Evolutionary conservation across 2,113 vertebrate genomes (phyloP), one percentile per base, ranked within the genome.

Genomic region (Nibea albiflora): DNA sequence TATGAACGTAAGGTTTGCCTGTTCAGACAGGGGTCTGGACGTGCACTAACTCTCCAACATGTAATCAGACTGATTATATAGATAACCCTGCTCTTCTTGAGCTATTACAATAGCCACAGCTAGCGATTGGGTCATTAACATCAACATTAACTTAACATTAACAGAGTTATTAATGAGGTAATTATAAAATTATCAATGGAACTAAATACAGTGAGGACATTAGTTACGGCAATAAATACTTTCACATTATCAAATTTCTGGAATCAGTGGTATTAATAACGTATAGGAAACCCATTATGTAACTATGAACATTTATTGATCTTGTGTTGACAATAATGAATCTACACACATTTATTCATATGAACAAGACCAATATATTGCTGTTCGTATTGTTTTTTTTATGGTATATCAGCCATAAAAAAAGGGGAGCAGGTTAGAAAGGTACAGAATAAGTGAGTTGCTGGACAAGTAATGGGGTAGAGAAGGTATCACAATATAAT

Each of bases 201-300:
- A 72, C 20, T 72, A 39, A 42, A 80, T 64, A n/a, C 35, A 52
- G 44, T 17, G 1, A 66, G 15, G 15, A 28, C 11, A 52, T 50
- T 70, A 26, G 53, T 69, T 15, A 69, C 20, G 16, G 11, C 2
- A 80, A n/a, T 66, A 44, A 28, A 80, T 60, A 56, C 7, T 24
- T 66, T 53, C 4, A 22, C 4, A 71, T 77, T 35, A 22, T 11
- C 5, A 12, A 17, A 42, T 39, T 39, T 49, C 15, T 60, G n/a
- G 31, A 6, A 7, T 42, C 50, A 56, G 44, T 39, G 2, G 11
- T 14, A 22, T 44, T 52, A 26, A 60, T 42, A 61, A 74, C 9
- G 44, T 31, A 9, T 1, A 17, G 12, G 2, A 42, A 73, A 46
- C 22, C 31, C 16, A 47, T 66, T 24, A 39, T 60, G 11, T 24